phyloP scores from a whole-genome alignment of 2,797 vertebrate species.

The Anniella stebbinsi region DNA sequence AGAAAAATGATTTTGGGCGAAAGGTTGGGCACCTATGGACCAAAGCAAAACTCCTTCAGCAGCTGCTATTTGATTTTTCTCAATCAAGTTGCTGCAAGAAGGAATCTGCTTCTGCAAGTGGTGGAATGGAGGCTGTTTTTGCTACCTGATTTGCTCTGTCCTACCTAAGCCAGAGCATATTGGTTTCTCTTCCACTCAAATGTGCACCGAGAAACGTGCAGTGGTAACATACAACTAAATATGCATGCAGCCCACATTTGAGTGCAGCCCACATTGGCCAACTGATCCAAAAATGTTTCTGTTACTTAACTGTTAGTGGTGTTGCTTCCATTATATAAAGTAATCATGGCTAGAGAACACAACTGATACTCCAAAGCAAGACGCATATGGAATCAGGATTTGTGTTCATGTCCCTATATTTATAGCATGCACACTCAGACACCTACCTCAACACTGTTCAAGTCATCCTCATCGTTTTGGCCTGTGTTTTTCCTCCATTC shows the following conservation, averaged over 20 bases:
- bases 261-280: neutral
- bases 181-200: neutral
- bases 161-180: neutral
- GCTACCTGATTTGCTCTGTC: neutral
- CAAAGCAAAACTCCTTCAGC: neutral
- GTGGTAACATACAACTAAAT: neutral
- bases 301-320: neutral
- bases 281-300: neutral
- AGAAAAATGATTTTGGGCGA: neutral
- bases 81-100: neutral
- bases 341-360: neutral
- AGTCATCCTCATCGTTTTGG: slow-evolving; percentile 72
- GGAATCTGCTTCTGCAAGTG: neutral
- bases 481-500: slow-evolving; percentile 83
- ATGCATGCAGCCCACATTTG: neutral
- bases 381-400: neutral
- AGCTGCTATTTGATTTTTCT: neutral
- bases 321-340: neutral
- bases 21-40: neutral
- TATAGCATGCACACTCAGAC: neutral
- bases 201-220: neutral
- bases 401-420: no score
- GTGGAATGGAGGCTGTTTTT: no score
- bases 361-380: neutral
- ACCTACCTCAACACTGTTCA: slow-evolving; percentile 78